phyloP scores from a whole-genome alignment of 2,888 invertebrate genomes.

The Octodonta nipae region DNA sequence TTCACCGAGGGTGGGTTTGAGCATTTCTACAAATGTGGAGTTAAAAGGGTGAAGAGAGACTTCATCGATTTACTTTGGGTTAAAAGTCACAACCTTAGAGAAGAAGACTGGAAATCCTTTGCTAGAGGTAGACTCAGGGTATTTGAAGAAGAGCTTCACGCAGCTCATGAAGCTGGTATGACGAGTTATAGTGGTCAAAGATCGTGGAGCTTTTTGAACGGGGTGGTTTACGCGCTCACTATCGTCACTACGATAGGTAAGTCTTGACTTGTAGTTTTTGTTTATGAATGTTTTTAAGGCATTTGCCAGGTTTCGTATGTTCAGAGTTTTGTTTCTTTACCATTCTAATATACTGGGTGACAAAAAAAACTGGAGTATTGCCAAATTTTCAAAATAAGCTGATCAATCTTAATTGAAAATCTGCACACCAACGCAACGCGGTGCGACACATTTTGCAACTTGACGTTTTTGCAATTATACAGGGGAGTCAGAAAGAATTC shows the following conservation, averaged over 20 bases:
- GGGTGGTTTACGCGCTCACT: constrained; percentile 73
- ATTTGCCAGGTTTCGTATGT: too few species aligned
- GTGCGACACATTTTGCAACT: too few species aligned
- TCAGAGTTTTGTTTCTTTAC: too few species aligned
- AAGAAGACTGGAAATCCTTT: constrained; percentile 81
- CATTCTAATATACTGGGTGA: too few species aligned
- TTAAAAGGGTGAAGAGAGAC: constrained; percentile 72
- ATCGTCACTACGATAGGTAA: constrained; percentile 83
- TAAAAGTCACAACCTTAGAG: constrained; percentile 65
- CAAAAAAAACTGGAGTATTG: too few species aligned
- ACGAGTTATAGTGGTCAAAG: constrained; percentile 71
- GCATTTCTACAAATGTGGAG: constrained; percentile 74
- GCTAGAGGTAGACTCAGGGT: constrained; percentile 66
- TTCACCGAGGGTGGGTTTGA: constrained; percentile 76
- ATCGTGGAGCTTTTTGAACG: constrained; percentile 80
- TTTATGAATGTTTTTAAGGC: too few species aligned
- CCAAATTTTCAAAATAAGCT: too few species aligned
- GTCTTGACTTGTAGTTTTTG: too few species aligned
- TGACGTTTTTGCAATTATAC: too few species aligned
- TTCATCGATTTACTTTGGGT: constrained; percentile 74
- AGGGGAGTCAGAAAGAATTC: too few species aligned
- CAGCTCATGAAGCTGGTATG: constrained; percentile 71
- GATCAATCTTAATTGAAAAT: too few species aligned
- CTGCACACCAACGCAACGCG: too few species aligned
- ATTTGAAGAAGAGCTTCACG: constrained; percentile 76